These are phyloP conservation scores for Phoxinus dragarum DNA, from an alignment of 2,797 vertebrate species.

Conservation along the genomic window DNA sequence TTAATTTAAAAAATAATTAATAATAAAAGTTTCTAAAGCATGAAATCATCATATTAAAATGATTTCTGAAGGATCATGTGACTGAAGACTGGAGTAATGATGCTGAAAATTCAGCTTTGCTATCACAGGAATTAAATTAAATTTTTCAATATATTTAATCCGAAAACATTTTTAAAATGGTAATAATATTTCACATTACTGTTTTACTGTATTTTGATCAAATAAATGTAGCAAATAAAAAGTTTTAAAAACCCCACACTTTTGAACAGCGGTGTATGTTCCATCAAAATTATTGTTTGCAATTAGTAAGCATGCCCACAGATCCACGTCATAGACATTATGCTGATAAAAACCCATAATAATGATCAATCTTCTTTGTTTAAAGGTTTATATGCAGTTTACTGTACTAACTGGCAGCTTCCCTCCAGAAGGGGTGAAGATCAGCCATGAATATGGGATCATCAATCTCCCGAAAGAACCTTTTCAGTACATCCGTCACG, in stretches of 20 bases:
- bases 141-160: background rate
- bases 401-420: constrained; percentile 83
- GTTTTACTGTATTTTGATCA: background rate
- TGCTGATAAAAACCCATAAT: background rate
- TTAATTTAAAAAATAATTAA: no score
- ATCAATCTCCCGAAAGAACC: constrained; percentile 95
- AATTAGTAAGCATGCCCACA: background rate
- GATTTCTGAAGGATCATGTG: background rate
- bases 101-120: background rate
- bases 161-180: background rate
- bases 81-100: background rate
- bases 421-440: constrained; percentile 90
- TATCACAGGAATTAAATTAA: background rate
- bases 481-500: constrained; percentile 94
- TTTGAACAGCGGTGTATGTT: background rate
- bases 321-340: background rate
- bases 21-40: background rate
- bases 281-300: background rate
- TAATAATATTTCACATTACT: background rate
- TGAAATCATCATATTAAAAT: background rate
- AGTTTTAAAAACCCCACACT: no score
- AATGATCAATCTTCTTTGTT: background rate
- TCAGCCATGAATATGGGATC: constrained; percentile 92
- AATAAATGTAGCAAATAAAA: background rate
- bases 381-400: background rate